These are phyloP conservation scores for Natator depressus DNA, from an alignment of 2,113 vertebrate genomes.

Conservation along the genomic window DNA sequence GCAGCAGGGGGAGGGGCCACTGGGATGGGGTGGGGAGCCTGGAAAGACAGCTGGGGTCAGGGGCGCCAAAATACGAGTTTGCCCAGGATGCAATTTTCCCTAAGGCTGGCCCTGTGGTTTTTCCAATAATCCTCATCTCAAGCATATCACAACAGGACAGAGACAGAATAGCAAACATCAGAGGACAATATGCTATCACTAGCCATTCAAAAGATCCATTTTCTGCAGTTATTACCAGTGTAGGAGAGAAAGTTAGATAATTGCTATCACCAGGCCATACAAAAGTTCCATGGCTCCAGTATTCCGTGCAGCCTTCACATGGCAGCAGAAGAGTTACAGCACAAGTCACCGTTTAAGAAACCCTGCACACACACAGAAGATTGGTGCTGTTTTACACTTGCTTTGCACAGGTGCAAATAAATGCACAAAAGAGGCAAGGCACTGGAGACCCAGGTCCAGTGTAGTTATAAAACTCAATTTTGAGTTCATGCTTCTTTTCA, in stretches of 20 bases:
- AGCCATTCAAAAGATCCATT: background rate
- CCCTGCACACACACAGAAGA: background rate
- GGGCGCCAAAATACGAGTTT: too few species aligned
- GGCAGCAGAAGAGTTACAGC: background rate
- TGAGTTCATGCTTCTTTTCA: rapidly evolving
- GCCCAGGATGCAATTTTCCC: too few species aligned
- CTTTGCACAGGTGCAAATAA: background rate
- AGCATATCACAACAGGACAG: background rate
- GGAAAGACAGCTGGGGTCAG: too few species aligned
- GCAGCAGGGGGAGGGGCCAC: too few species aligned
- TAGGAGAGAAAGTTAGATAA: background rate
- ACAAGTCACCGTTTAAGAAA: rapidly evolving
- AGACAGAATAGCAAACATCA: background rate
- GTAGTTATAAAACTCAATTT: background rate
- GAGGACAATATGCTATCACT: background rate
- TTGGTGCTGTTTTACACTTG: background rate
- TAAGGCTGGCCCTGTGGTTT: background rate
- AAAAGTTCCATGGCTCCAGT: background rate
- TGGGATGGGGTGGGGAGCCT: too few species aligned
- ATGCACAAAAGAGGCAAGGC: background rate
- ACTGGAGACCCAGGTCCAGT: background rate
- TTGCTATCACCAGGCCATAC: background rate
- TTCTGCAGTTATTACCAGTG: background rate
- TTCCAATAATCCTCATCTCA: background rate
- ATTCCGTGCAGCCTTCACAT: background rate